Conservation (phyloP, 2,797 vertebrate genomes). For the Sebastes paucispinis region DNA sequence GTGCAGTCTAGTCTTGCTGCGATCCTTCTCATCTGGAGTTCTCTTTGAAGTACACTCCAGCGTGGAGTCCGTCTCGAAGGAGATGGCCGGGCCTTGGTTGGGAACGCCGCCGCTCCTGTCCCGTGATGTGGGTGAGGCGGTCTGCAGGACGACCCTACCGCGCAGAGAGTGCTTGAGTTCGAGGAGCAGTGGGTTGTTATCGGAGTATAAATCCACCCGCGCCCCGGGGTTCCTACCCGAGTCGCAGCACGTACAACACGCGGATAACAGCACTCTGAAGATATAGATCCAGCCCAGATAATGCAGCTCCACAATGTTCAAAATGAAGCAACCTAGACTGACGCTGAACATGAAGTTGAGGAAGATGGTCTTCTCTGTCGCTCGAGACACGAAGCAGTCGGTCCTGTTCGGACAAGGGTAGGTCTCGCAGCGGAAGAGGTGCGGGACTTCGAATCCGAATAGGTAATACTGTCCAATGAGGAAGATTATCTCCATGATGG, state of each 20-base stretch:
- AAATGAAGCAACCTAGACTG: slow-evolving; percentile 76
- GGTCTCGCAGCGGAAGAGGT: slow-evolving; percentile 75
- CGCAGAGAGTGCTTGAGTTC: slow-evolving; percentile 74
- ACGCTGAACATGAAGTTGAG: slow-evolving; percentile 81
- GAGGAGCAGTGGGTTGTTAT: slow-evolving; percentile 74
- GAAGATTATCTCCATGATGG: slow-evolving; percentile 78
- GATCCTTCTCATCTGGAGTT: slow-evolving; percentile 56
- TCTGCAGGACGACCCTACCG: slow-evolving; percentile 75
- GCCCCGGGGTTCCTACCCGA: slow-evolving; percentile 32
- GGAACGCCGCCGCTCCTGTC: slow-evolving; percentile 60
- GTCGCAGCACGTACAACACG: slow-evolving; percentile 69
- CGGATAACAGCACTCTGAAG: slow-evolving; percentile 71
- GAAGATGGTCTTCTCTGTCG: slow-evolving; percentile 80
- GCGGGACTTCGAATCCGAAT: slow-evolving; percentile 78
- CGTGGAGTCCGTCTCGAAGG: slow-evolving; percentile 79
- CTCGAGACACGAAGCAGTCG: slow-evolving; percentile 81
- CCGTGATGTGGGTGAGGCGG: slow-evolving; percentile 47
- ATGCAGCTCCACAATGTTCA: slow-evolving; percentile 79
- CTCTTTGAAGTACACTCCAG: slow-evolving; percentile 71
- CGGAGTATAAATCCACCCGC: slow-evolving; percentile 47
- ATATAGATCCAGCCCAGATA: slow-evolving; percentile 79
- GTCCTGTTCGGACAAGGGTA: slow-evolving; percentile 76
- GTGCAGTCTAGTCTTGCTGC: slow-evolving; percentile 57
- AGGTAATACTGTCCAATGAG: slow-evolving; percentile 78
- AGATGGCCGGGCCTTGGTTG: slow-evolving; percentile 72